Percentiles rank a stretch among this genome's conserved stretches.
Conservation (phyloP, 2,797 vertebrate species). For the Hafferia zeledoni region DNA sequence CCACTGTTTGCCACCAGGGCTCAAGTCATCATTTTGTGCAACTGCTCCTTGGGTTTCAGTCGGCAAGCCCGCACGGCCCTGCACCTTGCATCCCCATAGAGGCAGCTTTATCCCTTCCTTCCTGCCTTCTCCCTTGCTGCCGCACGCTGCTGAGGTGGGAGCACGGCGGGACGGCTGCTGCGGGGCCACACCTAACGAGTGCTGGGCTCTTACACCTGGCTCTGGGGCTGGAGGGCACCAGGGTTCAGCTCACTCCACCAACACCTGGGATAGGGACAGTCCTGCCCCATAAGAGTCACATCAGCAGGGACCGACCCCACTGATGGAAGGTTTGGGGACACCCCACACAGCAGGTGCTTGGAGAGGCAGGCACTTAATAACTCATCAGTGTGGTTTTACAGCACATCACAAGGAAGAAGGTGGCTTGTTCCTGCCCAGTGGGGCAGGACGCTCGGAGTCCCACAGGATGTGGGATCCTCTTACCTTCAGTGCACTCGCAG, state of each 20-base stretch:
- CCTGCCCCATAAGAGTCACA: neutral
- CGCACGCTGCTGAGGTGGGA: neutral
- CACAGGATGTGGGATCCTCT: neutral
- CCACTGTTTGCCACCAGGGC: slow-evolving; percentile 59
- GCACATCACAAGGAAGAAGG: neutral
- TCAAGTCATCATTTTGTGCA: slow-evolving; percentile 63
- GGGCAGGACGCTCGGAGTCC: accelerated
- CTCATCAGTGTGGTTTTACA: accelerated
- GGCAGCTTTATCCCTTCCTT: slow-evolving; percentile 68
- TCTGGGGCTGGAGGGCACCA: neutral
- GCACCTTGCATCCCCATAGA: slow-evolving; percentile 55
- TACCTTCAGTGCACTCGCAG: slow-evolving; percentile 95
- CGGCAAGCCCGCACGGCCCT: slow-evolving; percentile 27
- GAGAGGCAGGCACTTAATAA: neutral
- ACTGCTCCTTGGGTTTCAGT: slow-evolving; percentile 62
- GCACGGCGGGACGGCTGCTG: slow-evolving; percentile 1
- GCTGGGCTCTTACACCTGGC: neutral
- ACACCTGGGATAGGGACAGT: neutral
- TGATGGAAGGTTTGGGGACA: accelerated
- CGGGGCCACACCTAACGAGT: neutral
- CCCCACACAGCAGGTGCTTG: neutral
- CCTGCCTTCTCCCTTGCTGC: slow-evolving; percentile 29
- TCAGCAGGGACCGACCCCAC: accelerated
- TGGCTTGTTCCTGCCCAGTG: accelerated
- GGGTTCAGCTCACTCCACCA: accelerated